Conservation (phyloP, 92 coral and sea anemone genomes). For the Palythoa caribaeorum region DNA sequence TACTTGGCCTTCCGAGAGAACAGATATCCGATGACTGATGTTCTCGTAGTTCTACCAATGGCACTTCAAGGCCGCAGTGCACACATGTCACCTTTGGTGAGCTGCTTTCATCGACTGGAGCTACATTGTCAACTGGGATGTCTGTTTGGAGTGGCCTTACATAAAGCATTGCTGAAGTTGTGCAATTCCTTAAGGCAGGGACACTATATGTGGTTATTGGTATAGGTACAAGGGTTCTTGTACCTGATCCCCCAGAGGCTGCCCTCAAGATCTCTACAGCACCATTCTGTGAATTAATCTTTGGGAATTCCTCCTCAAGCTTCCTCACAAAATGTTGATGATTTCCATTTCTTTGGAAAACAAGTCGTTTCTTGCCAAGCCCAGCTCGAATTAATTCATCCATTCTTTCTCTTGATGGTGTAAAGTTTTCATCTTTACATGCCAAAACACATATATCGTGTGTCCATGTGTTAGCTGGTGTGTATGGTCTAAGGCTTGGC, state of each 20-base stretch:
- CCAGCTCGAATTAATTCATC: too few relatives aligned
- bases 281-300: conserved; percentile 32
- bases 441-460: too few relatives aligned
- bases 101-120: neutral
- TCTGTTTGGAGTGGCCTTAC: conserved; percentile 49
- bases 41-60: conserved; percentile 33
- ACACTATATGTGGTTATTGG: conserved; percentile 37
- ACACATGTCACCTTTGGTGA: conserved; percentile 46
- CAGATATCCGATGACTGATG: conserved; percentile 36
- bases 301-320: conserved; percentile 52
- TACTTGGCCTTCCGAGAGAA: conserved; percentile 21
- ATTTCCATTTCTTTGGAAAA: too few relatives aligned
- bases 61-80: conserved; percentile 45
- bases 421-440: too few relatives aligned
- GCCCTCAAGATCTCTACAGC: conserved; percentile 55
- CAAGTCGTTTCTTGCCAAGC: too few relatives aligned
- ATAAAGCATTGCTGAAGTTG: conserved; percentile 34
- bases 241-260: conserved; percentile 52
- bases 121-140: conserved; percentile 18
- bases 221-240: conserved; percentile 18
- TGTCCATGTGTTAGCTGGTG: too few relatives aligned
- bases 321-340: conserved; percentile 32
- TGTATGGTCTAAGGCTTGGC: too few relatives aligned
- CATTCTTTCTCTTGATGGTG: too few relatives aligned
- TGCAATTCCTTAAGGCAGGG: conserved; percentile 13